Percentiles rank a stretch among this genome's conserved stretches.
phyloP scores from a whole-genome alignment of 2,888 invertebrate species.

The Luperina testacea region DNA sequence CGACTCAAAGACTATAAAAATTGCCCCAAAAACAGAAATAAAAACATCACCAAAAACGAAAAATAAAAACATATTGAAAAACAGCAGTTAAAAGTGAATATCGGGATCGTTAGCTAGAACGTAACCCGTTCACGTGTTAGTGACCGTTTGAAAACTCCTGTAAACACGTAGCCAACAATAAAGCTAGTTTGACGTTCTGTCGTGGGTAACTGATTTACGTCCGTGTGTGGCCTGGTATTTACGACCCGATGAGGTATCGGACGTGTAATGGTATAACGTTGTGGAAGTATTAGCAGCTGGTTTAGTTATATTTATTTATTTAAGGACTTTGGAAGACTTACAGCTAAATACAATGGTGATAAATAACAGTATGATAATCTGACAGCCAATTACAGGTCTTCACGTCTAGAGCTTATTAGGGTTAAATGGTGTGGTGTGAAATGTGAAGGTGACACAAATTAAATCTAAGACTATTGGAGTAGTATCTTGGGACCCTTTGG shows the following conservation, averaged over 20 bases:
- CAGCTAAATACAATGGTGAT: too few relatives aligned
- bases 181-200: slow-evolving; percentile 75
- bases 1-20: not conserved
- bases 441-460: not conserved
- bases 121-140: slow-evolving; percentile 57
- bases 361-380: too few relatives aligned
- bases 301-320: slow-evolving; percentile 1
- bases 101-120: slow-evolving; percentile 50
- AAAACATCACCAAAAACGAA: not conserved
- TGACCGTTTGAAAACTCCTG: slow-evolving; percentile 61
- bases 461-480: not conserved
- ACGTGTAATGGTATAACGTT: slow-evolving; percentile 34
- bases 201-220: slow-evolving; percentile 79
- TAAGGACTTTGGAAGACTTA: too few relatives aligned
- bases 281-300: slow-evolving; percentile 33
- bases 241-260: slow-evolving; percentile 46
- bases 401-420: too few relatives aligned
- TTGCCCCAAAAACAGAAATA: not conserved
- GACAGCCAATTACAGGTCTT: too few relatives aligned
- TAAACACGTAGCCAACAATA: slow-evolving; percentile 67
- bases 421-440: slow-evolving; percentile 4
- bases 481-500: too few relatives aligned
- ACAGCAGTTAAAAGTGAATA: slow-evolving; percentile 54
- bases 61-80: slow-evolving; percentile 17
- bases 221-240: slow-evolving; percentile 66